These are phyloP conservation scores for Poeciliopsis turneri DNA, from an alignment of 2,797 vertebrate genomes.

Conservation along the genomic window DNA sequence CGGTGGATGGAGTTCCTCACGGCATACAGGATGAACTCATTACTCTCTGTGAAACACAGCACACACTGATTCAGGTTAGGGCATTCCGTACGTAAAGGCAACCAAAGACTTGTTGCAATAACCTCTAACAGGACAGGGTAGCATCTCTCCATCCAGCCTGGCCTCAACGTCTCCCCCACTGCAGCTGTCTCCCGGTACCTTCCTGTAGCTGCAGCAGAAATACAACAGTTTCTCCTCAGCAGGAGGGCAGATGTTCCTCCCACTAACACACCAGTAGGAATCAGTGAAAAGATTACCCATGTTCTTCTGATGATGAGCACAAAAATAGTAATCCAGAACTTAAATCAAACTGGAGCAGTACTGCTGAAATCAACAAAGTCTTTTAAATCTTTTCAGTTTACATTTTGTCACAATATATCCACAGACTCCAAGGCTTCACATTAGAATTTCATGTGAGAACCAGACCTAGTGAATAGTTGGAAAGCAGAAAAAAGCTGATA, in stretches of 20 bases:
- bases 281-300: background rate
- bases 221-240: background rate
- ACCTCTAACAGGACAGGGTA: slow-evolving; percentile 96
- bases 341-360: background rate
- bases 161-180: slow-evolving; percentile 92
- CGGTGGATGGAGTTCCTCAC: slow-evolving; percentile 94
- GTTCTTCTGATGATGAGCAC: background rate
- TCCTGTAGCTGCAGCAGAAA: slow-evolving; percentile 86
- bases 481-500: background rate
- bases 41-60: slow-evolving; percentile 87
- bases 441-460: background rate
- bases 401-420: background rate
- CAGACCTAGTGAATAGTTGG: background rate
- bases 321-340: background rate
- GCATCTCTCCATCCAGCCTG: slow-evolving; percentile 90
- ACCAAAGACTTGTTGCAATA: no score
- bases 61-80: background rate
- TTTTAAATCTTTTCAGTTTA: background rate
- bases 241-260: background rate
- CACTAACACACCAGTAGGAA: background rate
- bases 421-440: background rate
- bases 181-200: slow-evolving; percentile 95
- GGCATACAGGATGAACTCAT: slow-evolving; percentile 96
- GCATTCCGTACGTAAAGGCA: no score
- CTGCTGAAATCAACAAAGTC: background rate